Percentiles rank a stretch among this genome's conserved stretches.
Conservation (phyloP, 2,888 invertebrate genomes). For the Drosophila mettleri region DNA sequence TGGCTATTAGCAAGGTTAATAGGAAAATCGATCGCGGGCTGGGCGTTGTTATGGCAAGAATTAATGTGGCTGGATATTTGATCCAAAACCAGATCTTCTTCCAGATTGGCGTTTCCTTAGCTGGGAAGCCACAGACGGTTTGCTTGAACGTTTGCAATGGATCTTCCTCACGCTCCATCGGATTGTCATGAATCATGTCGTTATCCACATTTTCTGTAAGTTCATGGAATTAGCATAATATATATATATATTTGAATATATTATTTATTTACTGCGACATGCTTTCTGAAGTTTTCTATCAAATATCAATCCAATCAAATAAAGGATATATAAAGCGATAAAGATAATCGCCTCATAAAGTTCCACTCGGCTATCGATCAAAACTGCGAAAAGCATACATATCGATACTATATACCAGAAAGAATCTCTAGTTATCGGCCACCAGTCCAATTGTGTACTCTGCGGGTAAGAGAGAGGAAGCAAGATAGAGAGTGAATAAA, state of each 20-base stretch:
- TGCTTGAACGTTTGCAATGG: conserved; percentile 89
- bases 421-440: conserved; percentile 63
- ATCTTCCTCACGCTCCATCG: conserved; percentile 92
- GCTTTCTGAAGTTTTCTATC: conserved; percentile 36
- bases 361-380: conserved; percentile 26
- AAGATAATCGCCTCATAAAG: conserved; percentile 33
- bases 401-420: conserved; percentile 53
- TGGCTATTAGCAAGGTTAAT: conserved; percentile 93
- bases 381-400: neutral
- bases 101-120: neutral
- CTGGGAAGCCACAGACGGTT: conserved; percentile 40
- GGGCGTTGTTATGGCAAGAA: conserved; percentile 89
- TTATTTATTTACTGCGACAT: conserved; percentile 30
- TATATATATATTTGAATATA: neutral
- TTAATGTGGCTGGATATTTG: conserved; percentile 51
- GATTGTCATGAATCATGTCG: conserved; percentile 86
- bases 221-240: too few relatives aligned
- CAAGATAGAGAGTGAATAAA: neutral
- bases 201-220: conserved; percentile 8
- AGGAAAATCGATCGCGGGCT: conserved; percentile 87
- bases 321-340: conserved; percentile 24
- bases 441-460: conserved; percentile 51
- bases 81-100: conserved; percentile 42
- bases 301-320: conserved; percentile 26
- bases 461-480: conserved; percentile 4